Conservation (phyloP, 2,797 vertebrate genomes). For the Anniella stebbinsi region DNA sequence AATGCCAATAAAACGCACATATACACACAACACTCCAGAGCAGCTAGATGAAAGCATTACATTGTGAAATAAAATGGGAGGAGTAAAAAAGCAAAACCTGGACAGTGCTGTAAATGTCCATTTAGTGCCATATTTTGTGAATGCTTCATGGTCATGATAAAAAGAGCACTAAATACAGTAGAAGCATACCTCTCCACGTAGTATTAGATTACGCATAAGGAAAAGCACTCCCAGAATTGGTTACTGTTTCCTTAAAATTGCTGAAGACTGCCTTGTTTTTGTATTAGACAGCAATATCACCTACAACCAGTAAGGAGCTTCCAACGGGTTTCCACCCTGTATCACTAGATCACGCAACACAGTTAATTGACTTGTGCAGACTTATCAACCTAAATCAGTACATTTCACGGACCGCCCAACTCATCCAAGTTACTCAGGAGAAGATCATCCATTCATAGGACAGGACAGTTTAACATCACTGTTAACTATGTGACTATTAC, state of each 20-base stretch:
- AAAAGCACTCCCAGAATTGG: background rate
- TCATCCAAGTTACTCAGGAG: background rate
- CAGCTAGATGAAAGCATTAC: background rate
- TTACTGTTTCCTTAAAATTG: background rate
- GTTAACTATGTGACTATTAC: background rate
- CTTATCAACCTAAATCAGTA: background rate
- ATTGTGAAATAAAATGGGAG: background rate
- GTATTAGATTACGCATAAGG: background rate
- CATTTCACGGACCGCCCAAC: background rate
- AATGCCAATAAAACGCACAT: background rate
- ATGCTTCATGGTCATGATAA: background rate
- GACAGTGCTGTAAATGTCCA: background rate
- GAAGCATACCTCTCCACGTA: background rate
- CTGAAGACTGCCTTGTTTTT: background rate
- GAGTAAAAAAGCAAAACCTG: background rate
- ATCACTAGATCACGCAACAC: slow-evolving; percentile 8
- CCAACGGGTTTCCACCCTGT: background rate
- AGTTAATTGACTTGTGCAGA: background rate
- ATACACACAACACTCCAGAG: background rate
- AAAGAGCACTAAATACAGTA: background rate
- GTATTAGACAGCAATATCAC: background rate
- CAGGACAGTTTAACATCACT: background rate
- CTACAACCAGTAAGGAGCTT: background rate
- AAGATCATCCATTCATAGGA: background rate
- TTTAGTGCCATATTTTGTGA: background rate